phyloP scores from a whole-genome alignment of 2,797 vertebrate species.

The Poecilia wingei region DNA sequence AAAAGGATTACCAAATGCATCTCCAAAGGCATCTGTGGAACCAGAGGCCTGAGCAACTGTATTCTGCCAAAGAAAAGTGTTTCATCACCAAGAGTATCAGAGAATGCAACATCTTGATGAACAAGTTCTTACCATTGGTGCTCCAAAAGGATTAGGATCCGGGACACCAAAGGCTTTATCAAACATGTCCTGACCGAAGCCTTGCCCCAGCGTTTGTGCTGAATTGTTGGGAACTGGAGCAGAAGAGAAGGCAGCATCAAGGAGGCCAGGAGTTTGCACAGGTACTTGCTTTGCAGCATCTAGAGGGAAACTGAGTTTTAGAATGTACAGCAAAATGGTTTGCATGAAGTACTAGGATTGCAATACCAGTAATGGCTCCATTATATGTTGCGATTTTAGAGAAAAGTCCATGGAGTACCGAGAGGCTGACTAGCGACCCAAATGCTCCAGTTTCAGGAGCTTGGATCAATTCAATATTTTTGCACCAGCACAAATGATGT shows the following conservation, averaged over 20 bases:
- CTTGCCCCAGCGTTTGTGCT: conserved; percentile 34
- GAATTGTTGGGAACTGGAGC: conserved; percentile 41
- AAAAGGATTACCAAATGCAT: conserved; percentile 90
- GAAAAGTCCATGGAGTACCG: not conserved
- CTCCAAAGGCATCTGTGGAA: conserved; percentile 77
- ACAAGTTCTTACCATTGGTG: conserved; percentile 70
- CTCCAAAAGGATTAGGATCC: conserved; percentile 72
- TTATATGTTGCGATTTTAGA: not conserved
- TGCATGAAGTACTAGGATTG: not conserved
- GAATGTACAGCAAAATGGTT: too few species aligned
- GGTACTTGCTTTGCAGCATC: conserved; percentile 75
- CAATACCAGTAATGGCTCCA: not conserved
- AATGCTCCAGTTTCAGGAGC: not conserved
- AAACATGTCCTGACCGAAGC: conserved; percentile 74
- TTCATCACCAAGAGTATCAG: not conserved
- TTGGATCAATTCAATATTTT: not conserved
- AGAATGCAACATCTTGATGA: not conserved
- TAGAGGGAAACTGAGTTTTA: conserved; percentile 35
- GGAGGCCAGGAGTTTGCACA: conserved; percentile 46
- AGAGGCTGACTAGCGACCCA: not conserved
- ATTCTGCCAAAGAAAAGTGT: conserved; percentile 32
- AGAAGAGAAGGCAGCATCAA: conserved; percentile 68
- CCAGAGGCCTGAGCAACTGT: conserved; percentile 61
- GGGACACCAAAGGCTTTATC: conserved; percentile 83
- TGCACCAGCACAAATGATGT: not conserved